Evolutionary conservation across 2,113 vertebrate species (phyloP), one percentile per base, ranked within the genome.

Genomic region (Malurus cyaneus): DNA sequence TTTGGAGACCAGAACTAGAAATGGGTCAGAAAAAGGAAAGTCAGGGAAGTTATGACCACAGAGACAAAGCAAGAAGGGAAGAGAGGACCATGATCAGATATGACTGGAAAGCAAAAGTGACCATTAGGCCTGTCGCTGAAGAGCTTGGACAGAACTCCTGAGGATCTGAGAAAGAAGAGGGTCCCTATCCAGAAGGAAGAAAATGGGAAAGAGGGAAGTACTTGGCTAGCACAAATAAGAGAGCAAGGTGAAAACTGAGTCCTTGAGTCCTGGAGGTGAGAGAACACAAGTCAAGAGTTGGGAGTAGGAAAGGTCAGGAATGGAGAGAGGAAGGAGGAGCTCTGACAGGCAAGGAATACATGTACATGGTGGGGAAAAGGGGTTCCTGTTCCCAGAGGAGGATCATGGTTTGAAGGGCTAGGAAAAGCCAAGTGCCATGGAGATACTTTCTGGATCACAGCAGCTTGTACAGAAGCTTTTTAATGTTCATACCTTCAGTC

Each of bases 151-250:
- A 59, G 46, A 52, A 39, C 6, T 86, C 4, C 65, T 47, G 39
- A 84, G 13, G 21, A 6, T 79, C 41, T 67, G 66, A 14, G 23
- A 36, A 12, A 60, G 57, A 82, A 83, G 25, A 23, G 65, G 28
- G 18, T 57, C 21, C 12, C 15, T 31, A 56, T 6, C 20, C 25
- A 41, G 23, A 4, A 59, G 23, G 42, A 61, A 36, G 15, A 14
- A 46, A 64, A 15, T 34, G 44, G 34, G 32, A 84, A 77, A 34
- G 9, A 44, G 18, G 7, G 8, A 0, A 0, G 15, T 32, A 78
- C 16, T 12, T 0, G 1, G 32, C 34, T 18, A 64, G 7, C 36
- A 44, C 1, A 2, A 61, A 44, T 0, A 0, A 56, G 11, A 69
- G 31, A 34, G 11, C 36, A 19, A 3, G 28, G 5, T 3, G 52